Evolutionary conservation across 2,797 vertebrate species (phyloP).

Genomic region (Bovichtus variegatus): DNA sequence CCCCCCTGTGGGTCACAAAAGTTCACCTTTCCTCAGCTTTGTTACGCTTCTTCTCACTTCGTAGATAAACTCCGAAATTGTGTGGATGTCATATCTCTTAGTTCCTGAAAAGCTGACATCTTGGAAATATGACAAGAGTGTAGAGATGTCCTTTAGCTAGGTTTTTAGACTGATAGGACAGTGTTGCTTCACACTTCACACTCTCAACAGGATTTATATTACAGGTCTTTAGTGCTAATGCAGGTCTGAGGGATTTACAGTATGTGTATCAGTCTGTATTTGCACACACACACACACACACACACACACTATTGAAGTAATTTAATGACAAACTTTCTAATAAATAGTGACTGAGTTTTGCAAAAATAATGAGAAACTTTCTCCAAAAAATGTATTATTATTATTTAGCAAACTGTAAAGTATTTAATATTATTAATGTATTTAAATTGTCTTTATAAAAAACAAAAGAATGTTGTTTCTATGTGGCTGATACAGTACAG

Average conservation of each 20-base stretch:
- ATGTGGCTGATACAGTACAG: no score
- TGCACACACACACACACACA: neutral
- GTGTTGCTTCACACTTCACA: conserved; percentile 9
- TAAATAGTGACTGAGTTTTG: no score
- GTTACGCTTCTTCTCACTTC: neutral
- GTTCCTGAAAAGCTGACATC: conserved; percentile 21
- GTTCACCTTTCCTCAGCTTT: neutral
- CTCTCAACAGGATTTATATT: conserved; percentile 18
- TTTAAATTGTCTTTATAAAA: no score
- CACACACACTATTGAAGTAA: neutral
- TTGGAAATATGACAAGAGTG: neutral
- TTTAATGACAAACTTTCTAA: no score
- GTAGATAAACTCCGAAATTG: neutral
- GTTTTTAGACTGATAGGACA: neutral
- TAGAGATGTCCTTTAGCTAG: neutral
- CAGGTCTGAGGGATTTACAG: neutral
- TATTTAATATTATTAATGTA: no score
- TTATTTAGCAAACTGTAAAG: no score
- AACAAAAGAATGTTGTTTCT: no score
- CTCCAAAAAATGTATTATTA: no score
- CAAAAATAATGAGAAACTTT: no score
- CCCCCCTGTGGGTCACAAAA: neutral
- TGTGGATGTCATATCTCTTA: neutral
- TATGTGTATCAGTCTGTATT: neutral
- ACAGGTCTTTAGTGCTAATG: neutral